Percentiles rank a stretch among this genome's conserved stretches.
These are phyloP conservation scores for Lepas anatifera DNA, from an alignment of 2,888 invertebrate species.

Conservation along the genomic window DNA sequence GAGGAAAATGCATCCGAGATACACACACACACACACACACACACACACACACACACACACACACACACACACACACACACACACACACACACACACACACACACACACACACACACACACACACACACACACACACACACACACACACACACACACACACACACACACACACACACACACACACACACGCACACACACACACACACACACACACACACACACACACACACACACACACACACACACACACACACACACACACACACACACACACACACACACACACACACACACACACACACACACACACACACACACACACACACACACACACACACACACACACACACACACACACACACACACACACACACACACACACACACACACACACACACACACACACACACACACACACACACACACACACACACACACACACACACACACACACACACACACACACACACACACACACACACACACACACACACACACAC, in stretches of 20 bases:
- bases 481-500: no score
- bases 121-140: constrained; percentile 14
- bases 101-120: not conserved
- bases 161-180: constrained; percentile 12
- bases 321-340: not conserved
- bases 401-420: no score
- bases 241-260: constrained; percentile 12
- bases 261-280: constrained; percentile 14
- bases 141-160: constrained; percentile 16
- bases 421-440: no score
- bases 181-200: constrained; percentile 13
- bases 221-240: constrained; percentile 13
- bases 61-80: constrained; percentile 8
- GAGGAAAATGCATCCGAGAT: no score
- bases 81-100: constrained; percentile 13
- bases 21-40: no score
- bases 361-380: no score
- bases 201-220: constrained; percentile 15
- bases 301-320: constrained; percentile 4
- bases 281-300: constrained; percentile 13
- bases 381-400: no score
- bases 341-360: not conserved
- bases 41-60: not conserved
- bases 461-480: no score
- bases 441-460: no score